These are phyloP conservation scores for Fissipunctia ypsillon DNA, from an alignment of 2,888 invertebrate genomes.

Conservation along the genomic window DNA sequence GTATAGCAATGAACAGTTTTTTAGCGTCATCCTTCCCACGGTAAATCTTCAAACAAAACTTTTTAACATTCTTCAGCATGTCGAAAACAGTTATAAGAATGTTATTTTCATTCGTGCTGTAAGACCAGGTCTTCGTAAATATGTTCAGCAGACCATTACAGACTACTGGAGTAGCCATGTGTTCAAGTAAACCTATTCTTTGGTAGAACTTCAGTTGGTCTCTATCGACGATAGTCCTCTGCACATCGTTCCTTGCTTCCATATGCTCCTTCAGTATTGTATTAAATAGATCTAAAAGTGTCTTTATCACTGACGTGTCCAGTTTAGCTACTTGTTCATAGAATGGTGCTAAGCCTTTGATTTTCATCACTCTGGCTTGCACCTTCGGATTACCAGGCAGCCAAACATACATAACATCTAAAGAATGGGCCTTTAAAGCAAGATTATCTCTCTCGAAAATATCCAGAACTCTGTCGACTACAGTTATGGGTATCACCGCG, in stretches of 20 bases:
- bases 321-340: constrained; percentile 79
- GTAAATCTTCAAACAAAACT: constrained; percentile 75
- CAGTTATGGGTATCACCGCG: constrained; percentile 72
- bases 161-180: constrained; percentile 73
- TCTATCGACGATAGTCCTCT: constrained; percentile 67
- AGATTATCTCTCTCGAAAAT: constrained; percentile 79
- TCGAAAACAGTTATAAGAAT: constrained; percentile 73
- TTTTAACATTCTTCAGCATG: constrained; percentile 76
- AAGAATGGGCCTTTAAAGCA: constrained; percentile 75
- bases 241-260: constrained; percentile 65
- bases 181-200: constrained; percentile 81
- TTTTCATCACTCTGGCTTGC: constrained; percentile 82
- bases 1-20: constrained; percentile 71
- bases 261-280: constrained; percentile 82
- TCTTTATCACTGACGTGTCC: constrained; percentile 72
- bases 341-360: constrained; percentile 82
- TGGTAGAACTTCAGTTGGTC: constrained; percentile 75
- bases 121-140: constrained; percentile 72
- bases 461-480: constrained; percentile 79
- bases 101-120: constrained; percentile 67
- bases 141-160: constrained; percentile 82
- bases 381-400: constrained; percentile 80
- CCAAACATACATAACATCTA: constrained; percentile 80
- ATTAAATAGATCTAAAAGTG: constrained; percentile 80
- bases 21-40: constrained; percentile 71